A percentile compares a stretch with the other conserved stretches of the same genome.
Evolutionary conservation across 2,113 vertebrate genomes (phyloP).

Genomic region (Chaetodon auriga): DNA sequence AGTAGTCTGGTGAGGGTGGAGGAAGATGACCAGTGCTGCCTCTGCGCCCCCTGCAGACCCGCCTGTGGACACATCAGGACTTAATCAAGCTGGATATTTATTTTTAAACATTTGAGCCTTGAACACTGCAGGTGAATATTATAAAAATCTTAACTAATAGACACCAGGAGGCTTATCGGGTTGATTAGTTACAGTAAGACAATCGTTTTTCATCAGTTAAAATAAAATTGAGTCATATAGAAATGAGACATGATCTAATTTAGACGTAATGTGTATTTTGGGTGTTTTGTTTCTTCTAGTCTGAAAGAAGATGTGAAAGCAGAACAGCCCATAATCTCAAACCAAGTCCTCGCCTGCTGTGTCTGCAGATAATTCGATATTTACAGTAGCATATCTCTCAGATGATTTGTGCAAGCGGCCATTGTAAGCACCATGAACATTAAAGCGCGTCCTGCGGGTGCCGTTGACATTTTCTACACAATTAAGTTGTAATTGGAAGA

Average conservation of each 20-base stretch:
- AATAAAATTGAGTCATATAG: too few relatives aligned
- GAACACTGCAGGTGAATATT: neutral
- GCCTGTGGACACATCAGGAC: neutral
- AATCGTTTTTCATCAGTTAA: too few relatives aligned
- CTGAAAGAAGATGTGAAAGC: too few relatives aligned
- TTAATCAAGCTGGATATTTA: neutral
- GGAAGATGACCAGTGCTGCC: neutral
- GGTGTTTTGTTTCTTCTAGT: too few relatives aligned
- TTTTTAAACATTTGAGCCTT: neutral
- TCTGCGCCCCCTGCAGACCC: neutral
- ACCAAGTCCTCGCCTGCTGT: too few relatives aligned
- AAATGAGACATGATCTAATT: too few relatives aligned
- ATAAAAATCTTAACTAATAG: too few relatives aligned
- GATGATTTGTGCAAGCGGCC: slow-evolving; percentile 12
- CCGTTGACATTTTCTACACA: slow-evolving; percentile 53
- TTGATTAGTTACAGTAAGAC: too few relatives aligned
- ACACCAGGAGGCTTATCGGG: too few relatives aligned
- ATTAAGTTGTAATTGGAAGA: slow-evolving; percentile 41
- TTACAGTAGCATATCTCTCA: slow-evolving; percentile 10
- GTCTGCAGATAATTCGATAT: slow-evolving; percentile 24
- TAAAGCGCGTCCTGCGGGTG: slow-evolving; percentile 44
- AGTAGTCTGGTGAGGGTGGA: neutral
- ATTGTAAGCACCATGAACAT: neutral
- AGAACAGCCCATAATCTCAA: too few relatives aligned
- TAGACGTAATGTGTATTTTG: too few relatives aligned